Percentiles rank a stretch among this genome's conserved stretches.
Evolutionary conservation across 1,140 invertebrate genomes (phyloP).

Genomic region (Neuroterus valhalla): DNA sequence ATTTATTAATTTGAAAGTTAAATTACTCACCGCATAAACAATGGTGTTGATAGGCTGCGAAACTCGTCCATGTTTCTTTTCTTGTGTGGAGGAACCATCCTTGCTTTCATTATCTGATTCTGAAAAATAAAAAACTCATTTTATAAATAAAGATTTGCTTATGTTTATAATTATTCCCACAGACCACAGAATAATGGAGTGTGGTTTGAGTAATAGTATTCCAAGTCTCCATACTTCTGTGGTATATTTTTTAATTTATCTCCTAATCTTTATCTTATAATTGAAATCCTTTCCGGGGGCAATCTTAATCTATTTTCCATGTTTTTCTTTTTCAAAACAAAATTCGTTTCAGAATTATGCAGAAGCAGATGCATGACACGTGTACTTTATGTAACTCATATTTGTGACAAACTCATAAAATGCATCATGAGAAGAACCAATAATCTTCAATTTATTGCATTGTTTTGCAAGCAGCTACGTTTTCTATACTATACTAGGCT

Average conservation of each 20-base stretch:
- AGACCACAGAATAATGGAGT: too few species aligned
- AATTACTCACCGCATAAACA: constrained; percentile 74
- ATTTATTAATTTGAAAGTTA: constrained; percentile 36
- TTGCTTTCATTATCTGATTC: constrained; percentile 76
- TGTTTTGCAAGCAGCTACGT: background rate
- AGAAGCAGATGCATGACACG: background rate
- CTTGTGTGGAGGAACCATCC: constrained; percentile 70
- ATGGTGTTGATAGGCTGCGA: constrained; percentile 75
- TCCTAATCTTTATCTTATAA: too few species aligned
- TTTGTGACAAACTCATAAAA: constrained; percentile 26
- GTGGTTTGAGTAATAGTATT: too few species aligned
- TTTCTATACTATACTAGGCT: background rate
- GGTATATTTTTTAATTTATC: too few species aligned
- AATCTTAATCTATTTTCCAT: too few species aligned
- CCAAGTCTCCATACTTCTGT: too few species aligned
- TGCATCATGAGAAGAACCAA: constrained; percentile 1
- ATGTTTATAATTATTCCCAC: background rate
- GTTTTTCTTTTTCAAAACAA: too few species aligned
- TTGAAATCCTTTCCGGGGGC: too few species aligned
- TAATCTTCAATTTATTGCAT: constrained; percentile 32
- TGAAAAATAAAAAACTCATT: constrained; percentile 56
- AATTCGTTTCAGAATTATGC: background rate
- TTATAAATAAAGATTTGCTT: constrained; percentile 21
- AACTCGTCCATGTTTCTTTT: constrained; percentile 72
- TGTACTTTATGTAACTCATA: background rate